Base-by-base conservation (phyloP, 2,888 invertebrate genomes). In the Siphlonurus alternatus region DNA sequence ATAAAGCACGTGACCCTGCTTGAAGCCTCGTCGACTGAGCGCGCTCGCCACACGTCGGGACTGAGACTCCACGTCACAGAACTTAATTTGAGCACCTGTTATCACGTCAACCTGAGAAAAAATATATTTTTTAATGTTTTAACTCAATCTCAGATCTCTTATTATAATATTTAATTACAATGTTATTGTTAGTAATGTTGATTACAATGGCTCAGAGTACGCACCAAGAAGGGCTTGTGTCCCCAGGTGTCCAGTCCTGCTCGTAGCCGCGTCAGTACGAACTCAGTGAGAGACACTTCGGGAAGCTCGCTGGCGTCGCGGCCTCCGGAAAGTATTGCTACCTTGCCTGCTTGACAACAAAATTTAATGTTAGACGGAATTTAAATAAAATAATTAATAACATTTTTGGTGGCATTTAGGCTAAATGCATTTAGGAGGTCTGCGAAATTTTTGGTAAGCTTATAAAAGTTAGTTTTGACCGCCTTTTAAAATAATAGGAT, bases 41-140 rank as follows among this genome's bases (percentile, higher is more conserved):
- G 64, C 64, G 56, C 64, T 64, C 59, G 66, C 66, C 5, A 66
- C 10, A 62, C 61, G 64, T 18, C 65, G 54, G 10, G 64, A 64
- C 23, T 61, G 20, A 2, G 64, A 62, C 23, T 66, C 66, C 18
- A 64, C 51, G 24, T 66, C 64, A 53, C 65, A 59, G 53, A 62
- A 65, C 22, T 62, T 61, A 2, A 65, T 53, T 2, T 53, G 25
- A 23, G 59, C 59, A 3, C 62, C 62, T 24, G 56, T 38, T 2
- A 25, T 23, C 10, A 56, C 65, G 51, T 65, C 65, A 54, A 61
- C 24, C 65, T 65, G 59, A 2, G 25, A 56, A 54, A 7, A 10
- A 38, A 53, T 10, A 18, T 20, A 56, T 56, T n/a, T 7, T 20
- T 56, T 18, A 56, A 56, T 15, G 10, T 51, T n/a, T 51, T 10